These are phyloP conservation scores for Agelas oroides DNA, from an alignment of 37 sponge, comb jelly and placozoan species.

Conservation along the genomic window DNA sequence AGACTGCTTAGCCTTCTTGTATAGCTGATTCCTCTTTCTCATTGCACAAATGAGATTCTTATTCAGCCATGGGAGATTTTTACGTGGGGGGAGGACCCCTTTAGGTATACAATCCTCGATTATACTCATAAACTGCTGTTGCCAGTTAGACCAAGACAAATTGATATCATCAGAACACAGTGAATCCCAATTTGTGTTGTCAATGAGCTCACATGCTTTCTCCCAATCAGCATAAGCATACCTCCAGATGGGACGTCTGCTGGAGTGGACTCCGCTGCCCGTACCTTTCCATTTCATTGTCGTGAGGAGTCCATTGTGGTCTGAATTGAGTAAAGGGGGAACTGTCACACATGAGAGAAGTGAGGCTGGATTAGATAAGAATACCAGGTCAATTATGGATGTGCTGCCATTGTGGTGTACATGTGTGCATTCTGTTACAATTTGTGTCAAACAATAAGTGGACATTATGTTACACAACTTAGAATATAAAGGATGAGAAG, in stretches of 20 bases:
- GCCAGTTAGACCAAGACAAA: background rate
- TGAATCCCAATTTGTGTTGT: background rate
- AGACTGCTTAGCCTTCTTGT: background rate
- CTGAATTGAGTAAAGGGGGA: background rate
- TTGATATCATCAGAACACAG: background rate
- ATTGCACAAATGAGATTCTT: background rate
- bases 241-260: background rate
- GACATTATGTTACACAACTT: too few species aligned
- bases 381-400: background rate
- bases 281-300: too few species aligned
- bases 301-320: background rate
- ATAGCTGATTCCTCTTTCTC: background rate
- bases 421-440: too few species aligned
- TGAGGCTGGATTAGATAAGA: background rate
- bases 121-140: background rate
- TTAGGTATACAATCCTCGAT: conserved; percentile 6
- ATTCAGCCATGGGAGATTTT: background rate
- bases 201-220: background rate
- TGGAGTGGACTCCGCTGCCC: background rate
- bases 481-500: too few species aligned
- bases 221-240: conserved; percentile 9
- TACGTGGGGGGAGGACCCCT: background rate
- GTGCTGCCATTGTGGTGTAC: too few species aligned
- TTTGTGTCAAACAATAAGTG: too few species aligned
- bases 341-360: background rate